Evolutionary conservation across 2,797 vertebrate species (phyloP).

Genomic region (Lepilemur septentrionalis): DNA sequence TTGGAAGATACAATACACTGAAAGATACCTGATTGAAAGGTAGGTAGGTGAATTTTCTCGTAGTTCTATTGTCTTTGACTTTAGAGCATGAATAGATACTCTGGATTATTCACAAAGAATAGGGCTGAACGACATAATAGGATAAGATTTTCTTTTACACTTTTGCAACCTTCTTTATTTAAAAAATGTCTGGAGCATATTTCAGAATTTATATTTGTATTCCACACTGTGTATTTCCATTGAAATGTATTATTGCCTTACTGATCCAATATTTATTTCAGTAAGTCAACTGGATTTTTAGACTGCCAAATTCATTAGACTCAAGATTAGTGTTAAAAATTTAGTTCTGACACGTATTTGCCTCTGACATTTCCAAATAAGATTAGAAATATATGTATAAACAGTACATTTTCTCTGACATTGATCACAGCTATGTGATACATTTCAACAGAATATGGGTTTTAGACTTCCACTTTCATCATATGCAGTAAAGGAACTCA

Average conservation of each 20-base stretch:
- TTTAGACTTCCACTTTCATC: neutral
- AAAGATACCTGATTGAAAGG: neutral
- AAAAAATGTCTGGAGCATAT: neutral
- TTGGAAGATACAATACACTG: neutral
- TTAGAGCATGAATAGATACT: neutral
- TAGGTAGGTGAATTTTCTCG: neutral
- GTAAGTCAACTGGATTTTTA: conserved; percentile 10
- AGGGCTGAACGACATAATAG: neutral
- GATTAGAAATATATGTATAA: neutral
- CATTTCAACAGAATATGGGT: neutral
- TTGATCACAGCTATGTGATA: neutral
- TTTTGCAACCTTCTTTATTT: neutral
- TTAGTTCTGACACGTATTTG: neutral
- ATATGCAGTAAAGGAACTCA: neutral
- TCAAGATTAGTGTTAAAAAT: conserved; percentile 18
- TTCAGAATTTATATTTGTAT: conserved; percentile 7
- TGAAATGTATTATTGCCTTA: neutral
- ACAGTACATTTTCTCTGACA: neutral
- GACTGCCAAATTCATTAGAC: neutral
- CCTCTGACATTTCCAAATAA: conserved; percentile 13
- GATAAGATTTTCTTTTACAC: neutral
- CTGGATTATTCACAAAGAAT: neutral
- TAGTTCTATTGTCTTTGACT: neutral
- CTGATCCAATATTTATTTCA: conserved; percentile 26
- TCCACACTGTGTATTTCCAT: neutral